Percentiles rank a stretch among this genome's conserved stretches.
phyloP scores from a whole-genome alignment of 2,888 invertebrate genomes.

The Sinohyriopsis cumingii region DNA sequence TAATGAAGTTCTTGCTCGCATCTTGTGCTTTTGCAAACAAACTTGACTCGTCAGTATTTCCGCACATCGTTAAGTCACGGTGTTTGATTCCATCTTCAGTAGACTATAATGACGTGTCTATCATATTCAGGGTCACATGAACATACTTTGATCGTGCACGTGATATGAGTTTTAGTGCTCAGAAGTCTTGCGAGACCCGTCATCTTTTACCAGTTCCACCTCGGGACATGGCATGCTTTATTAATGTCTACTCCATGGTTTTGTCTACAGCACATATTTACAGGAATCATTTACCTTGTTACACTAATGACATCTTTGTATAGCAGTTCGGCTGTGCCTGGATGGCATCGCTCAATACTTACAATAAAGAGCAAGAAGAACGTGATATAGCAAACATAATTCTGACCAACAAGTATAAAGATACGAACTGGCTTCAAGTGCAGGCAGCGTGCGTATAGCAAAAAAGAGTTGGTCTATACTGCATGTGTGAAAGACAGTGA shows the following conservation, averaged over 20 bases:
- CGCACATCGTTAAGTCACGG: constrained; percentile 3
- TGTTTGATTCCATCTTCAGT: not conserved
- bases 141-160: not conserved
- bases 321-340: constrained; percentile 1
- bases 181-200: constrained; percentile 8
- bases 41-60: not conserved
- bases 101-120: not conserved
- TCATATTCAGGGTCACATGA: not conserved
- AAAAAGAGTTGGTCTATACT: constrained; percentile 5
- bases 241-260: constrained; percentile 29
- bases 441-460: constrained; percentile 2
- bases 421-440: constrained; percentile 5
- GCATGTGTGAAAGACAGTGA: constrained; percentile 5
- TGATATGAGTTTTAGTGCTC: not conserved
- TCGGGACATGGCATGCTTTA: constrained; percentile 20
- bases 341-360: not conserved
- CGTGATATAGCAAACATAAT: constrained; percentile 14
- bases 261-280: constrained; percentile 20
- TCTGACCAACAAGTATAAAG: constrained; percentile 16
- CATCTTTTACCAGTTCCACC: constrained; percentile 12
- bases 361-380: not conserved
- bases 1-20: constrained; percentile 1
- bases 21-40: not conserved
- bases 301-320: constrained; percentile 13
- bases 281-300: constrained; percentile 12